These are phyloP conservation scores for Lypha dubia DNA, from an alignment of 2,888 invertebrate genomes.

Conservation along the genomic window DNA sequence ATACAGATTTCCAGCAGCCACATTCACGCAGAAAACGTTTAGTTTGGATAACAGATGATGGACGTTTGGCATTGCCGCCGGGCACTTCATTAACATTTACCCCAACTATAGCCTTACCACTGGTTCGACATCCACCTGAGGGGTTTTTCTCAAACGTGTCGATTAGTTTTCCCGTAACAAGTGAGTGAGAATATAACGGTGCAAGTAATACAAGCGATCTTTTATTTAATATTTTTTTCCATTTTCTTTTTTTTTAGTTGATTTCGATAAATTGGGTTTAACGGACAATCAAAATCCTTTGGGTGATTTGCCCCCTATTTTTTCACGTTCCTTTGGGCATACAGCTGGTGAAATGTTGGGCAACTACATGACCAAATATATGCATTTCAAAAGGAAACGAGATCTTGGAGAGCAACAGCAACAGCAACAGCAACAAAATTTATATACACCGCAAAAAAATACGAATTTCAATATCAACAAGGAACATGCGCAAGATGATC, in stretches of 20 bases:
- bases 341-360: conserved; percentile 87
- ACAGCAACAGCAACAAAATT: conserved; percentile 36
- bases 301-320: conserved; percentile 90
- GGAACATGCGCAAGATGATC: conserved; percentile 62
- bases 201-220: conserved; percentile 1
- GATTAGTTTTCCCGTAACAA: conserved; percentile 92
- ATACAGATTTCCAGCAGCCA: conserved; percentile 79
- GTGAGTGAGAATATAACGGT: conserved; percentile 85
- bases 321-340: conserved; percentile 90
- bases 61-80: conserved; percentile 91
- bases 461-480: conserved; percentile 73
- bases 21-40: conserved; percentile 92
- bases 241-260: conserved; percentile 85
- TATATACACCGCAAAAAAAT: conserved; percentile 37
- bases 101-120: conserved; percentile 91
- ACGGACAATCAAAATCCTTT: conserved; percentile 95
- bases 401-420: conserved; percentile 80
- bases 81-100: conserved; percentile 91
- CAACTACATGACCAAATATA: conserved; percentile 89
- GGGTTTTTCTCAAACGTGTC: conserved; percentile 93
- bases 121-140: conserved; percentile 92
- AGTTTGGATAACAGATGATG: conserved; percentile 93
- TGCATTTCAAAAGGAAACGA: conserved; percentile 86
- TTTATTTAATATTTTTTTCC: background rate
- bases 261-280: conserved; percentile 92